phyloP scores from a whole-genome alignment of 2,888 invertebrate genomes.

The Nemapogon koenigi region DNA sequence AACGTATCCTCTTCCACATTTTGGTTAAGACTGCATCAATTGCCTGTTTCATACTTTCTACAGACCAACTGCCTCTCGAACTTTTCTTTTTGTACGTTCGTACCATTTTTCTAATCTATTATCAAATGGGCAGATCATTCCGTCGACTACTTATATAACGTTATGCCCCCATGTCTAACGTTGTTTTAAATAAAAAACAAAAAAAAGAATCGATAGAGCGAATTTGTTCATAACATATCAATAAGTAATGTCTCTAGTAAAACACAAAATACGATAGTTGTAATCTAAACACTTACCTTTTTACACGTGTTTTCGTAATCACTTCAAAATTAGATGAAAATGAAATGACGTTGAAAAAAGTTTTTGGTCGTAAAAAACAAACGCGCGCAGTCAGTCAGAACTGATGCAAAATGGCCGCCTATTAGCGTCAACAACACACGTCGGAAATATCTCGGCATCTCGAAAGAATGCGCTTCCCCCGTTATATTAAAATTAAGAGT shows the following conservation, averaged over 20 bases:
- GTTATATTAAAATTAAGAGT: too few relatives aligned
- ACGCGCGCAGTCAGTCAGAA: background rate
- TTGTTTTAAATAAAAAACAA: slow-evolving; percentile 1
- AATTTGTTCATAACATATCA: background rate
- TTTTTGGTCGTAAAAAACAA: slow-evolving; percentile 1
- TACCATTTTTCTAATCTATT: background rate
- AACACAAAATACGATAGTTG: background rate
- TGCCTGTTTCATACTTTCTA: slow-evolving; percentile 14
- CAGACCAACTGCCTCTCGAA: slow-evolving; percentile 12
- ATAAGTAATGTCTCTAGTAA: background rate
- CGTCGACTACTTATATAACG: too few relatives aligned
- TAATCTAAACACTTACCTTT: slow-evolving; percentile 1
- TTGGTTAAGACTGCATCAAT: slow-evolving; percentile 14
- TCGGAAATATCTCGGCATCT: slow-evolving; percentile 5
- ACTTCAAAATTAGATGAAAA: background rate
- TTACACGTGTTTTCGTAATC: slow-evolving; percentile 1
- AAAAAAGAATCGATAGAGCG: background rate
- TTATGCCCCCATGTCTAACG: slow-evolving; percentile 3
- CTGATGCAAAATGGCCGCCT: background rate
- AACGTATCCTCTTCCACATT: slow-evolving; percentile 12
- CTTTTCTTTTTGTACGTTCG: slow-evolving; percentile 7
- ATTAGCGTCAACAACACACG: slow-evolving; percentile 10
- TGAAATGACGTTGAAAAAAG: background rate
- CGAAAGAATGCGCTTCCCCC: too few relatives aligned
- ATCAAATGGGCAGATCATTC: background rate